Evolutionary conservation across 2,113 vertebrate genomes (phyloP).

Genomic region (Cyprinodon brontotheroides): DNA sequence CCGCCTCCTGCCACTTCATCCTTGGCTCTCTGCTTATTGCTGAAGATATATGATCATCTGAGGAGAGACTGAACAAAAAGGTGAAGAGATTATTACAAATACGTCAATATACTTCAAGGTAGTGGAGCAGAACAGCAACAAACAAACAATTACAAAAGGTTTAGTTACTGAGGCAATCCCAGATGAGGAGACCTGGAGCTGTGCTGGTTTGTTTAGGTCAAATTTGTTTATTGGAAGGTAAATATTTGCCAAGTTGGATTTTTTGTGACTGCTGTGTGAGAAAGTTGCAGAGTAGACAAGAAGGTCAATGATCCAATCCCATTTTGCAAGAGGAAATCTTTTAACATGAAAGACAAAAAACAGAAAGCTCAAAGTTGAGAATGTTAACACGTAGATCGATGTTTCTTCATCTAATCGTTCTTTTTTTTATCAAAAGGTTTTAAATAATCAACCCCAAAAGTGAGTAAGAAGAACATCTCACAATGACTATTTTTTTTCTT

Average conservation of each 20-base stretch:
- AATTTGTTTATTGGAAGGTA: conserved; percentile 37
- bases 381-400: not conserved
- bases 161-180: conserved; percentile 70
- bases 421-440: no score
- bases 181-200: conserved; percentile 30
- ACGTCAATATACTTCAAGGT: conserved; percentile 12
- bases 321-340: not conserved
- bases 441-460: not conserved
- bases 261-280: not conserved
- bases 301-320: not conserved
- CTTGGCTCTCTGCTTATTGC: conserved; percentile 4
- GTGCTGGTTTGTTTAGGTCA: conserved; percentile 24
- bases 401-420: no score
- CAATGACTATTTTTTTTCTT: no score
- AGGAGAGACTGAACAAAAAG: conserved; percentile 11
- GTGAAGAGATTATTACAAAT: conserved; percentile 27
- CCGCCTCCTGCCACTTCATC: not conserved
- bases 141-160: conserved; percentile 39
- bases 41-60: not conserved
- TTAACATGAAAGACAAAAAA: not conserved
- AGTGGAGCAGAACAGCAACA: conserved; percentile 3
- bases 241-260: conserved; percentile 41
- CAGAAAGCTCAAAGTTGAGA: not conserved
- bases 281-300: not conserved
- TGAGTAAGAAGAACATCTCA: not conserved